Conservation (phyloP, 53 echinoderm and acorn worm species). For the Holothuria scabra region DNA sequence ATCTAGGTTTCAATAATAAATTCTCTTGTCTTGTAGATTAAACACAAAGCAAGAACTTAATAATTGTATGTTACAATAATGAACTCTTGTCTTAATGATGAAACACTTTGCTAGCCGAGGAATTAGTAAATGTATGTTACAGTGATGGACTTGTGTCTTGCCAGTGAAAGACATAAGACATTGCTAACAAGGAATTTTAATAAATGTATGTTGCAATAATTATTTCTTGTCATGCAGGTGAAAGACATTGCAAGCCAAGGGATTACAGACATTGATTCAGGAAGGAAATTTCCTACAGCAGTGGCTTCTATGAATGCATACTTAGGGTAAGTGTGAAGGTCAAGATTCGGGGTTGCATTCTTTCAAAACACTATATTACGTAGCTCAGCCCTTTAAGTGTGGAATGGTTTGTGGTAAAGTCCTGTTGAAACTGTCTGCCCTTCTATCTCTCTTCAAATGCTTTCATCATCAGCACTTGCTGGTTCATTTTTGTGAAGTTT, state of each 20-base stretch:
- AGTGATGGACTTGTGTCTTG: neutral
- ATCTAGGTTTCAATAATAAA: too few relatives aligned
- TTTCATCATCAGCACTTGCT: too few relatives aligned
- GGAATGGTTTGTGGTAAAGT: too few relatives aligned
- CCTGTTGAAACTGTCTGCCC: too few relatives aligned
- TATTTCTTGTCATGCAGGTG: neutral
- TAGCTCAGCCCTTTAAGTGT: too few relatives aligned
- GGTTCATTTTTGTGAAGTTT: too few relatives aligned
- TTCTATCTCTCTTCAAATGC: too few relatives aligned
- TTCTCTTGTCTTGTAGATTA: too few relatives aligned
- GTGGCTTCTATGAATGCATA: conserved; percentile 97
- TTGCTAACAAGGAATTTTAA: conserved; percentile 48
- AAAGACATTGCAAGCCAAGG: conserved; percentile 35
- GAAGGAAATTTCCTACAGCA: conserved; percentile 65
- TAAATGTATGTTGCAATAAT: too few relatives aligned
- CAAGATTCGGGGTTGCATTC: neutral
- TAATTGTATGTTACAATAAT: too few relatives aligned
- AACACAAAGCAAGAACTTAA: too few relatives aligned
- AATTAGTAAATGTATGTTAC: too few relatives aligned
- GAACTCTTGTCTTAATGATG: neutral
- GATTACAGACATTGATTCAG: conserved; percentile 85
- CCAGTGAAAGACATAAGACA: conserved; percentile 41
- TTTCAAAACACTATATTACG: neutral
- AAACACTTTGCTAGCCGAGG: conserved; percentile 29
- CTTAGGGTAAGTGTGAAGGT: conserved; percentile 75